Base-by-base conservation (phyloP, 2,888 invertebrate species). In the Ectemnius lituratus region DNA sequence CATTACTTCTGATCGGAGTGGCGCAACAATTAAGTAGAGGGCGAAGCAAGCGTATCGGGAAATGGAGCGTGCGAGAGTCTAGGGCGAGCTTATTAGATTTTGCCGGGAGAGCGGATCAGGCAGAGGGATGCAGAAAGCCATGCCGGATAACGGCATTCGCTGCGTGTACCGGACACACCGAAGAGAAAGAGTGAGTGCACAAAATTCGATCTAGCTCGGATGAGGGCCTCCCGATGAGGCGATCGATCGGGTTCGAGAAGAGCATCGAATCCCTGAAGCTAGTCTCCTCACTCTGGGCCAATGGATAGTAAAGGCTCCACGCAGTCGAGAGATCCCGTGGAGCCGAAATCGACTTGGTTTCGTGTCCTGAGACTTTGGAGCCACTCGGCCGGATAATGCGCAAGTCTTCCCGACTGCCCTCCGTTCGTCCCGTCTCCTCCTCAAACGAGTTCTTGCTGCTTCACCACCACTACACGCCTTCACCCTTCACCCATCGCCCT, bases 341-440 rank as follows among this genome's bases (percentile, higher is more conserved):
- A 58, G 52, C 64, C 62, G 64, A 75, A 82, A 81, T 82, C 82
- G 78, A 78, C 78, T 72, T 73, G 74, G 70, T 63, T 75, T 37
- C 8, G 37, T 37, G 37, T 63, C 46, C 68, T 61, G 60, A 73
- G 76, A 79, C 77, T 75, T 84, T 78, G 68, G 84, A 81, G 70
- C 67, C 79, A 79, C 79, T 82, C 75, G 76, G 78, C 84, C 85
- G 85, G 86, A 86, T 87, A 88, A 88, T 87, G 81, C 86, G 78
- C 77, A 68, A 76, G 71, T 75, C 81, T 79, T 81, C 80, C 79
- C 75, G 80, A 78, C 76, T 37, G 37, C 8, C 75, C 76, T 75
- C 79, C 78, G 70, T 75, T 67, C 73, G 71, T 80, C 71, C 71
- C 65, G 61, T 52, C 11, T 37, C 37, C 37, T 37, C 37, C 37